These are phyloP conservation scores for Carollia perspicillata DNA, from an alignment of 2,113 vertebrate species.

Conservation along the genomic window DNA sequence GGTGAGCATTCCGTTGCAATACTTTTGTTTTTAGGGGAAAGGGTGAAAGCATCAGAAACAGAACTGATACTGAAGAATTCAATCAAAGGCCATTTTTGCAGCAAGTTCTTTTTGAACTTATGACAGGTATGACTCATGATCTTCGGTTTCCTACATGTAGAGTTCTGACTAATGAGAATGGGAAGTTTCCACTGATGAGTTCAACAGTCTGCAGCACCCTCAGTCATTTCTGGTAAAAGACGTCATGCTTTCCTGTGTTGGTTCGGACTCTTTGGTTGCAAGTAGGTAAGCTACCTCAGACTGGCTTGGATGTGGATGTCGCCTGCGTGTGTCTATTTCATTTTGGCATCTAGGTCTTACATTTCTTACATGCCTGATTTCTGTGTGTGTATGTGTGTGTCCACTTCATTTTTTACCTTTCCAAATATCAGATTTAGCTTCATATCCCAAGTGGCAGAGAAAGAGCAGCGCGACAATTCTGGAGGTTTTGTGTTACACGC, in stretches of 20 bases:
- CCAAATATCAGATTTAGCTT: neutral
- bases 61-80: neutral
- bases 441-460: neutral
- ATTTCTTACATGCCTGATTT: no score
- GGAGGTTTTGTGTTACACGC: neutral
- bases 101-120: neutral
- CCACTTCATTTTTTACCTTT: neutral
- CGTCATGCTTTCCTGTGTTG: neutral
- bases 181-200: neutral
- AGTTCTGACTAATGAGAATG: neutral
- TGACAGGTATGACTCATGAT: neutral
- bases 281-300: neutral
- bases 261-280: neutral
- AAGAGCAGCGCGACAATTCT: neutral
- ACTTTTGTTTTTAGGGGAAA: neutral
- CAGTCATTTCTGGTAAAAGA: neutral
- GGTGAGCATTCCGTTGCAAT: neutral
- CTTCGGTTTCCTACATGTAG: neutral
- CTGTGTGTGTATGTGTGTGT: neutral
- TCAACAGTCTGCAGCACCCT: neutral
- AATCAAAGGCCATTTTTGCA: neutral
- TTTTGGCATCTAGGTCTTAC: no score
- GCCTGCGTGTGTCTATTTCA: neutral
- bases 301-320: neutral
- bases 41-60: neutral